Evolutionary conservation across 2,888 invertebrate genomes (phyloP), one percentile per base, ranked within the genome.

Genomic region (Tuta absoluta): DNA sequence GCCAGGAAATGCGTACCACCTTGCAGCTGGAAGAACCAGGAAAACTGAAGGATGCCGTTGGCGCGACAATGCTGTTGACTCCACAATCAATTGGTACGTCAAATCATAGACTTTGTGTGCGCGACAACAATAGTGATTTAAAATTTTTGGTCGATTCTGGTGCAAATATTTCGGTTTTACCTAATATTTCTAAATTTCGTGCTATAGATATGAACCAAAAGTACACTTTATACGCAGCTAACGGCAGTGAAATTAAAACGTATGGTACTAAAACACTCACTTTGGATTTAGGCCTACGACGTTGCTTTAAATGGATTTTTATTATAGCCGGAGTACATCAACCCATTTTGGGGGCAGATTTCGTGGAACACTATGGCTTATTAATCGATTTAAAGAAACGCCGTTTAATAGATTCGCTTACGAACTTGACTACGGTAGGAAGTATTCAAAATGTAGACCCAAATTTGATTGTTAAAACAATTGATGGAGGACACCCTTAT

Each of bases 181-280:
- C 7, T 5, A 19, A 48, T 45, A n/a, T 3, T 14, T 17, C 48
- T 7, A 48, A n/a, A 48, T 2, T 53, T n/a, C 24, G 53, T 53
- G 23, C 1, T 23, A 53, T 53, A 23, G 11, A 23, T 19, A 1
- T 14, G 8, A 23, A 8, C 10, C 19, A 5, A 2, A 23, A 23
- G 73, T 76, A 72, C 62, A 71, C 74, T 65, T 7, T 48, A 48
- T 48, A 12, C n/a, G 48, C 48, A 2, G 11, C 48, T 2, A 48
- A 48, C 19, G 48, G 48, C 7, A 48, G 12, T 17, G n/a, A n/a
- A 19, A 19, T n/a, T 19, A 19, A 48, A n/a, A 48, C 17, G 1
- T 48, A 17, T n/a, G n/a, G 48, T 7, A n/a, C n/a, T 2, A 48
- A 48, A 48, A n/a, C 17, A 11, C 14, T 48, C 12, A 48, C 1